phyloP scores from a whole-genome alignment of 1,140 invertebrate species.

The Leptoteleia sp. region DNA sequence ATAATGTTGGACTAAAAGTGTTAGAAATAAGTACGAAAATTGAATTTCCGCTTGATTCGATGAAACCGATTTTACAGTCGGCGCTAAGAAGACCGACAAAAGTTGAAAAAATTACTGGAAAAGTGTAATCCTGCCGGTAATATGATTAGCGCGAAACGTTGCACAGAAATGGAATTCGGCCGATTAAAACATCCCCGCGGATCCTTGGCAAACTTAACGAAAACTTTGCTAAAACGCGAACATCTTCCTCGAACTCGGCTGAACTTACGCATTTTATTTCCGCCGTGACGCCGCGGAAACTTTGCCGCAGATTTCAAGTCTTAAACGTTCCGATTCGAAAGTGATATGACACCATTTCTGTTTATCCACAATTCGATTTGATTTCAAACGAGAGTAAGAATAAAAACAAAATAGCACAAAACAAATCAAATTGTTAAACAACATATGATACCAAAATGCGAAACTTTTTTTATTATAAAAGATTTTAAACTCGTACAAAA shows the following conservation, averaged over 20 bases:
- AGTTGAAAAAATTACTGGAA: background rate
- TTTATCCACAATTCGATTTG: constrained; percentile 22
- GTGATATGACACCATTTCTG: background rate
- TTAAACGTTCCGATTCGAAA: constrained; percentile 15
- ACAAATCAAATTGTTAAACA: too few species aligned
- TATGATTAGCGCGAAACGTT: constrained; percentile 14
- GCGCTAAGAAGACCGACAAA: background rate
- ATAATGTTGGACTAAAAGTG: too few species aligned
- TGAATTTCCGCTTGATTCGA: too few species aligned
- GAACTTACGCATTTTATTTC: constrained; percentile 40
- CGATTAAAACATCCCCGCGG: constrained; percentile 25
- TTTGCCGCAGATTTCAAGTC: background rate
- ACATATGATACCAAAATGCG: too few species aligned
- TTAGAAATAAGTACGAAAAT: too few species aligned
- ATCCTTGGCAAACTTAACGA: constrained; percentile 8
- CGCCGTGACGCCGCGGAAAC: constrained; percentile 7
- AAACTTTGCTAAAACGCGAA: constrained; percentile 13
- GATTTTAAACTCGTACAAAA: too few species aligned
- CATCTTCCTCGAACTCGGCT: constrained; percentile 12
- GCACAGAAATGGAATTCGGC: constrained; percentile 12
- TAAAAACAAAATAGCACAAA: too few species aligned
- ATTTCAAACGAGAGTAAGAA: background rate
- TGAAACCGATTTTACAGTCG: background rate
- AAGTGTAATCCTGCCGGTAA: background rate
- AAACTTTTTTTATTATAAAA: too few species aligned